Evolutionary conservation across 2,888 invertebrate species (phyloP), one percentile per base, ranked within the genome.

Genomic region (Drosophila nr. perissopoda): DNA sequence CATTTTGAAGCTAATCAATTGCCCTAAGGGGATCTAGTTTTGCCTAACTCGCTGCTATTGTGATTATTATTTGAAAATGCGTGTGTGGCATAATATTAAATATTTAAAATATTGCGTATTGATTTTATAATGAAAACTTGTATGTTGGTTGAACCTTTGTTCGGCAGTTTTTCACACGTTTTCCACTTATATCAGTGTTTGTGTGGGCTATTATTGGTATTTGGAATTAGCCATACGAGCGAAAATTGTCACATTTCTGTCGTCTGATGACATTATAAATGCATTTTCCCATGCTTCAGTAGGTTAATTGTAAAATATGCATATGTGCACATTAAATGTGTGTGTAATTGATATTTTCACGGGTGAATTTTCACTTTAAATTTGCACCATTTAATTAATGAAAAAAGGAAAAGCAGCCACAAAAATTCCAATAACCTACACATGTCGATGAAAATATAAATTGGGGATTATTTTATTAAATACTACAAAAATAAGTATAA

Each of bases 51-150:
- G n/a, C 29, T 67, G 42, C 34, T 67, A 31, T 57, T 74, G 56
- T 54, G 62, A 31, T 51, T 56, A n/a, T 25, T 48, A 40, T 60
- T 33, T 53, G 8, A 29, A 33, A 52, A 10, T 61, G 33, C 48
- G n/a, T 27, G 52, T 53, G 56, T 60, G 58, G 53, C 65, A 49
- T 63, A 5, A 61, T 53, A 79, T 85, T 69, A 85, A 85, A 83
- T 85, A 85, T 84, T 85, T 74, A 84, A 82, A 82, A 65, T 76
- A 66, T 81, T 54, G 63, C 78, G 76, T 85, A 84, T 88, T 85
- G 83, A 84, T 84, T 84, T 85, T 85, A 79, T 72, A 82, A 81
- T 81, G 70, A 53, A 59, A 62, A 63, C 58, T 40, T 46, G 53
- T 10, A 48, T 66, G 83, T 88, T 84, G 70, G 56, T 74, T 82